Conservation (phyloP, 2,888 invertebrate species). For the Agrochola macilenta region DNA sequence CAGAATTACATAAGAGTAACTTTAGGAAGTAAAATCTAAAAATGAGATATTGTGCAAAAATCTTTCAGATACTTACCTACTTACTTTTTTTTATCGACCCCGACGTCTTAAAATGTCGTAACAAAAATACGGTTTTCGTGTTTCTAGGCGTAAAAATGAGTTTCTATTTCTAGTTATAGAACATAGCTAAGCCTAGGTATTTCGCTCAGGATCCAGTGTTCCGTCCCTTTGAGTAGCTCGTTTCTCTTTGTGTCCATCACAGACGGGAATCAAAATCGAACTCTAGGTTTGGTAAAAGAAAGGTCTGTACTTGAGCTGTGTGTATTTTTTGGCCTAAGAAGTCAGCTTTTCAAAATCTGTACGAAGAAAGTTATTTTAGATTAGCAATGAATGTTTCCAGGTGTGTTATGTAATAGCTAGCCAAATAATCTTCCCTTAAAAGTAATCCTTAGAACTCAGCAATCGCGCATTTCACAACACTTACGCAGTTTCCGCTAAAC, state of each 20-base stretch:
- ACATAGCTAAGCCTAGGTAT: constrained; percentile 2
- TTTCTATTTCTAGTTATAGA: not conserved
- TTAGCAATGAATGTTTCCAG: not conserved
- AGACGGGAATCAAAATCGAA: constrained; percentile 26
- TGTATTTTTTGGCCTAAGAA: not conserved
- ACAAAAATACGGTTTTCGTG: not conserved
- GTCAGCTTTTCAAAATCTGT: not conserved
- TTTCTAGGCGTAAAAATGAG: not conserved
- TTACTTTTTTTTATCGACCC: not conserved
- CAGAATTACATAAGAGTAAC: not conserved
- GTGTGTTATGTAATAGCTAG: not conserved
- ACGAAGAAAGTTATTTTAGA: not conserved
- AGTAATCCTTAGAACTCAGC: not conserved
- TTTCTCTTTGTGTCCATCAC: constrained; percentile 44
- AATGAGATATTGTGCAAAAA: not conserved
- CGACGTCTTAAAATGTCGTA: not conserved
- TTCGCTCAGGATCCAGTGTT: constrained; percentile 29
- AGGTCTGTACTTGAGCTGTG: not conserved
- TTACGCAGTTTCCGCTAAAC: not conserved
- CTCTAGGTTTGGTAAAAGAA: not conserved
- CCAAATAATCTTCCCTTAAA: not conserved
- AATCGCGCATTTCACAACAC: not conserved
- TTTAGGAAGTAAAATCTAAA: not conserved
- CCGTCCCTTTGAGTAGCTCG: constrained; percentile 25
- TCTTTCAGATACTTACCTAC: too few relatives aligned